Evolutionary conservation across 1,140 invertebrate genomes (phyloP).

Genomic region (Ruditapes philippinarum): DNA sequence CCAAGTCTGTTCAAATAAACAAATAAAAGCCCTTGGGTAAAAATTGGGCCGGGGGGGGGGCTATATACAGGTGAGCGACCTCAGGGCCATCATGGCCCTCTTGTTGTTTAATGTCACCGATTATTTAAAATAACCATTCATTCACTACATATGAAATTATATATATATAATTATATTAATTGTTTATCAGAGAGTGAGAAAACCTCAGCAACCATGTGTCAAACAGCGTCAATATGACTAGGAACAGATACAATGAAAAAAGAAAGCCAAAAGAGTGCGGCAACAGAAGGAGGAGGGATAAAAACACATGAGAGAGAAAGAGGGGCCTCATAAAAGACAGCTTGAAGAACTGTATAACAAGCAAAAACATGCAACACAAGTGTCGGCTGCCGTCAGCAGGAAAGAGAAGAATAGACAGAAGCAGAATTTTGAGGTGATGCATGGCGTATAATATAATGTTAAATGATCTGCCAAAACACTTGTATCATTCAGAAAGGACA

Average conservation of each 20-base stretch:
- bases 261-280: conserved; percentile 79
- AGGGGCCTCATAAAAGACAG: conserved; percentile 75
- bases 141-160: background rate
- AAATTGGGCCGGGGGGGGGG: too few relatives aligned
- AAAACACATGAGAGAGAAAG: conserved; percentile 69
- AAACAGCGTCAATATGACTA: conserved; percentile 85
- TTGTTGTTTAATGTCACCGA: too few relatives aligned
- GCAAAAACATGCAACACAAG: conserved; percentile 71
- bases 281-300: conserved; percentile 79
- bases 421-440: background rate
- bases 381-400: conserved; percentile 17
- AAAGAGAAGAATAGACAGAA: conserved; percentile 60
- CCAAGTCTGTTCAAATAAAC: too few relatives aligned
- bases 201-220: conserved; percentile 73
- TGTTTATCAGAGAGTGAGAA: conserved; percentile 74
- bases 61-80: too few relatives aligned
- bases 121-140: too few relatives aligned
- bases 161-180: too few relatives aligned
- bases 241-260: conserved; percentile 82
- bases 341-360: conserved; percentile 77
- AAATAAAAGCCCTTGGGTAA: too few relatives aligned
- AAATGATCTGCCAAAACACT: conserved; percentile 67
- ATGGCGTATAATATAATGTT: conserved; percentile 24
- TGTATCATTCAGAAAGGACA: conserved; percentile 66
- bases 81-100: too few relatives aligned